Evolutionary conservation across 2,113 vertebrate species (phyloP).

Genomic region (Leuciscus idus): DNA sequence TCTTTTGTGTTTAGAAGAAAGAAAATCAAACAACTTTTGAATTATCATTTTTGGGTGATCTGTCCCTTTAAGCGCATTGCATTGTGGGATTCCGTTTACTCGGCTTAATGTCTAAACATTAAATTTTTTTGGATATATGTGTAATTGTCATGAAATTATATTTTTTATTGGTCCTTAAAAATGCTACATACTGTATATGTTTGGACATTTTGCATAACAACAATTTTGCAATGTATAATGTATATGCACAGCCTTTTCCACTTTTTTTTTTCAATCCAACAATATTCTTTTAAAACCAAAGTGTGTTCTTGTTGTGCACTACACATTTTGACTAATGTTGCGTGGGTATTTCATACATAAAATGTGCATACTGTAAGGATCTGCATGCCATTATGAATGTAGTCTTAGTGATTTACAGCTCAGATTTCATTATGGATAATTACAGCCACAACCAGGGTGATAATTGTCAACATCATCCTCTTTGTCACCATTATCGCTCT

Average conservation of each 20-base stretch:
- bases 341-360: background rate
- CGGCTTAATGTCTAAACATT: background rate
- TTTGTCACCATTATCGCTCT: slow-evolving; percentile 34
- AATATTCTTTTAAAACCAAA: background rate
- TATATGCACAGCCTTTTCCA: background rate
- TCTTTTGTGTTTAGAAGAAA: no score
- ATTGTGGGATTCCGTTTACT: background rate
- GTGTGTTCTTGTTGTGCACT: background rate
- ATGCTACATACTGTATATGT: background rate
- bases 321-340: background rate
- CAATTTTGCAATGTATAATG: background rate
- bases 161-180: background rate
- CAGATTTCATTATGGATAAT: slow-evolving; percentile 55
- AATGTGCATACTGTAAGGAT: background rate
- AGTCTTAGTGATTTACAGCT: slow-evolving; percentile 4
- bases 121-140: background rate
- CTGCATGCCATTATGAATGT: background rate
- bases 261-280: background rate
- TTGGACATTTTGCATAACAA: background rate
- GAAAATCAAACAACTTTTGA: no score
- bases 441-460: slow-evolving; percentile 47
- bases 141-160: background rate
- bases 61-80: background rate
- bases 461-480: slow-evolving; percentile 56
- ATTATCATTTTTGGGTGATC: no score